Conservation (phyloP, 2,888 invertebrate genomes). For the Lasioglossum zephyrum region DNA sequence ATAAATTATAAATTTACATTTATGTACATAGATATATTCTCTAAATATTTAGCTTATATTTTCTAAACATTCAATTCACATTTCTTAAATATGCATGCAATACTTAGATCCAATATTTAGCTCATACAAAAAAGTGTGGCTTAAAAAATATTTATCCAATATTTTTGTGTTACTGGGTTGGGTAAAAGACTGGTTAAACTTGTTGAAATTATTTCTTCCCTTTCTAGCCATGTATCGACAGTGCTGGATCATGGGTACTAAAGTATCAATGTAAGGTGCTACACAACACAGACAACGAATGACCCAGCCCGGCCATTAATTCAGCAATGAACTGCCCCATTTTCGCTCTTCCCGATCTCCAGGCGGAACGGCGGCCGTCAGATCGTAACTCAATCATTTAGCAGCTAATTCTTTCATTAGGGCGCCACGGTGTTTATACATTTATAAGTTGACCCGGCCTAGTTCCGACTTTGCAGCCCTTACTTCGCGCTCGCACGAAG, state of each 20-base stretch:
- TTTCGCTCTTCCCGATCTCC: neutral
- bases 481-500: neutral
- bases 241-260: neutral
- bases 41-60: no score
- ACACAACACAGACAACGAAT: neutral
- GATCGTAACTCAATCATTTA: neutral
- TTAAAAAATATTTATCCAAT: no score
- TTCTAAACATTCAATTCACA: no score
- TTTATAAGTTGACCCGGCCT: neutral
- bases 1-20: no score
- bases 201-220: neutral
- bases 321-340: neutral
- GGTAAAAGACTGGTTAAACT: neutral
- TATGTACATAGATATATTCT: no score
- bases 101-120: no score
- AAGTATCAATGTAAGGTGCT: neutral
- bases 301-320: neutral
- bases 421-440: neutral
- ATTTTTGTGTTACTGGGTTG: neutral
- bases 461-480: neutral
- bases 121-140: no score
- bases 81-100: no score
- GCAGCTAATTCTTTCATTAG: constrained; percentile 4
- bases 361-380: neutral
- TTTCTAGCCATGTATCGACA: neutral